Evolutionary conservation across 2,797 vertebrate species (phyloP), one percentile per base, ranked within the genome.

Genomic region (Leptatherina wallacei): DNA sequence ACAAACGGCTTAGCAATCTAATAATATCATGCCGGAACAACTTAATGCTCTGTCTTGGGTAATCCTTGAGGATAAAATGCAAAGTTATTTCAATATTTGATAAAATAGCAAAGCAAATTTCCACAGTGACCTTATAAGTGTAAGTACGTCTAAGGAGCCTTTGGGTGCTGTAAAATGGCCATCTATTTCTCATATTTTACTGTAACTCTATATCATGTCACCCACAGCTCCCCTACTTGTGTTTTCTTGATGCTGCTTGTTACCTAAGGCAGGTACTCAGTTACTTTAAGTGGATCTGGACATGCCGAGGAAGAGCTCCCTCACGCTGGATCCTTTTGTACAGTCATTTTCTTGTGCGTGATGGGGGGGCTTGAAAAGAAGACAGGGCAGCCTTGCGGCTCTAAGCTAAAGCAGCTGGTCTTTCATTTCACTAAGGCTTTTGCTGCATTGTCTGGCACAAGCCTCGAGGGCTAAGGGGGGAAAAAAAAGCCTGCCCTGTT

Each of bases 371-470:
- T 73, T 84, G 79, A 84, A 90, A 86, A 72, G 84, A 87, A 82
- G 38, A 57, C 49, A 58, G 80, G 73, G 51, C 61, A 81, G 80
- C 80, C 84, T 84, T 77, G 81, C 82, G 87, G 89, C 75, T 67
- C 62, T 44, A 13, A 79, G 61, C 79, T 74, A 70, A 85, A 89
- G 83, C 63, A 38, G 74, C 81, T 68, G 73, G 69, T 81, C 85
- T 90, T 89, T 87, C 63, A 84, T 86, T 89, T 85, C 66, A 71
- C 76, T 61, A 73, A 83, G 71, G 75, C 81, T 82, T 64, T 77
- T 84, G 74, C 85, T 89, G 85, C 84, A 87, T 86, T 89, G 82
- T 88, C 72, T 87, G 63, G 55, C 58, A 57, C 52, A 55, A 79
- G 67, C 77, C 85, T 83, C 0, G 11, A 69, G 89, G 89, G 73